Evolutionary conservation across 1,140 invertebrate genomes (phyloP).

Genomic region (Caenorhabditis remanei): DNA sequence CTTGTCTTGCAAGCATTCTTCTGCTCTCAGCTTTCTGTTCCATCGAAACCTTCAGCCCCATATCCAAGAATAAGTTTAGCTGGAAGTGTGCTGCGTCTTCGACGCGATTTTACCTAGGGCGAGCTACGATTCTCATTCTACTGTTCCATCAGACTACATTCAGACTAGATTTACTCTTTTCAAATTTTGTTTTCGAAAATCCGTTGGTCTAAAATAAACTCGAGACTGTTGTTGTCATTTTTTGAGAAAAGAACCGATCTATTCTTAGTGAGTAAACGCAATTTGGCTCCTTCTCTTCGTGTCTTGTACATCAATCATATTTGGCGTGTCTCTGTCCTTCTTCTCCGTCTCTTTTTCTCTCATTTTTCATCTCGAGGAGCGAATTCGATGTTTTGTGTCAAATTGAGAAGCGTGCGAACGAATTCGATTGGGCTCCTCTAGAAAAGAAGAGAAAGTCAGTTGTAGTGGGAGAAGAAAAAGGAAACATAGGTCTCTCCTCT

Average conservation of each 20-base stretch:
- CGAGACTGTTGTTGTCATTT: neutral
- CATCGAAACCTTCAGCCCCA: too few species aligned
- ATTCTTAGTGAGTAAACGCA: slow-evolving; percentile 52
- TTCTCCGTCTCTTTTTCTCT: neutral
- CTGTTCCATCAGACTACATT: too few species aligned
- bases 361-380: neutral
- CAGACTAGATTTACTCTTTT: too few species aligned
- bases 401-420: slow-evolving; percentile 56
- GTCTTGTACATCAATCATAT: slow-evolving; percentile 44
- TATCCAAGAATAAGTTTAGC: too few species aligned
- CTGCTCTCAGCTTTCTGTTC: too few species aligned
- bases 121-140: too few species aligned
- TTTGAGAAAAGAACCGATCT: slow-evolving; percentile 16
- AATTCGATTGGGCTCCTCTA: slow-evolving; percentile 42
- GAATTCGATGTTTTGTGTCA: slow-evolving; percentile 47
- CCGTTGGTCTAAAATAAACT: neutral
- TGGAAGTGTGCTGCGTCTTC: too few species aligned
- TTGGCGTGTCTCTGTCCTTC: neutral
- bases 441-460: neutral
- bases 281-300: slow-evolving; percentile 19
- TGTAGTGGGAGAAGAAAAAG: neutral
- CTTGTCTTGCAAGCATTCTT: too few species aligned
- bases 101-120: too few species aligned
- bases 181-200: neutral
- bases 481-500: neutral